Evolutionary conservation across 2,113 vertebrate species (phyloP), one percentile per base, ranked within the genome.

Genomic region (Pionites leucogaster): DNA sequence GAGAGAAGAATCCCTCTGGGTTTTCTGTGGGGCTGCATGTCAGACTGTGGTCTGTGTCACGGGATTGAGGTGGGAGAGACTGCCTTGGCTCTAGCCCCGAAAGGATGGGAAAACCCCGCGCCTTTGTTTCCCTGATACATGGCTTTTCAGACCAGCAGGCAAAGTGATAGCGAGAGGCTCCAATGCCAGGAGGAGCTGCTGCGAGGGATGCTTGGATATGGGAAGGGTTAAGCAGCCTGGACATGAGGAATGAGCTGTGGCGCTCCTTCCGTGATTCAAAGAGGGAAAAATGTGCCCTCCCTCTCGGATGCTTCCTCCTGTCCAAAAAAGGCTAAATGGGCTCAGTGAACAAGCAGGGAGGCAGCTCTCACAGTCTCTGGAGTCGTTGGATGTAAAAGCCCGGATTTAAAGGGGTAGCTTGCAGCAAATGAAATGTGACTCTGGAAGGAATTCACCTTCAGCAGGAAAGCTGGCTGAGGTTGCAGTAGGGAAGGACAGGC

Each of bases 241-340:
- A 78, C 37, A 3, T 2, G 11, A 90, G 86, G 76, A 96, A 94
- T 75, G 93, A 94, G 82, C 82, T 86, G 76, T 70, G 95, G 88
- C 93, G 92, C 92, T 96, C 52, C 82, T 94, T 92, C 86, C 90
- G 80, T 97, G 95, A 96, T 95, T 96, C 91, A 94, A 87, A 95
- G 90, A 64, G 69, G 90, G 88, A 97, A 96, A 95, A 97, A 97
- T 97, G 94, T 23, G 13, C 93, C 92, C 94, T 93, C 85, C 82
- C 93, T 96, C 85, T 82, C 92, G 14, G 80, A 90, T 60, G 83
- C 74, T 96, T 96, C 86, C 93, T 68, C 90, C 95, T 95, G 76
- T 82, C 96, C 95, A 97, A 96, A 96, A 96, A 95, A 96, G 96
- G 96, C 80, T 94, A 94, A 94, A 95, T 86, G 72, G 57, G 39